Conservation (phyloP, 2,797 vertebrate species). For the Danio albolineatus region DNA sequence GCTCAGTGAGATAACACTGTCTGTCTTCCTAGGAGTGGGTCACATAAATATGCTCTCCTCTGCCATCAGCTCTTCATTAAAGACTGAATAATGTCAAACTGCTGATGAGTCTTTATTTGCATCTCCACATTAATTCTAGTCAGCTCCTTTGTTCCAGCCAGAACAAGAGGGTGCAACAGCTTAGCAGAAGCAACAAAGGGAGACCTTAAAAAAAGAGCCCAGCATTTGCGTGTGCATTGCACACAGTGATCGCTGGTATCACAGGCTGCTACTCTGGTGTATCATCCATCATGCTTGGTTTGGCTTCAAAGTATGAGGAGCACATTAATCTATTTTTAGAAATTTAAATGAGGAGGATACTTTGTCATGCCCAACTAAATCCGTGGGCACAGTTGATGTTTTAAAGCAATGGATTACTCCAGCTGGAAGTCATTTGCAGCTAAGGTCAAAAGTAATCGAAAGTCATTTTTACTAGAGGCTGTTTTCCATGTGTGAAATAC, state of each 20-base stretch:
- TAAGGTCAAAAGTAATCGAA: conserved; percentile 76
- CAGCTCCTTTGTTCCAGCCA: conserved; percentile 36
- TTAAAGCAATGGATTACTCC: conserved; percentile 56
- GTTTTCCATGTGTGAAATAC: conserved; percentile 71
- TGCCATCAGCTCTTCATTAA: conserved; percentile 56
- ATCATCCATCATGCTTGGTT: conserved; percentile 49
- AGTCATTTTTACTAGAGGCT: conserved; percentile 75
- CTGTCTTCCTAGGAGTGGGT: conserved; percentile 45
- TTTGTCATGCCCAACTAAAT: conserved; percentile 48
- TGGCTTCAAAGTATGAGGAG: conserved; percentile 42
- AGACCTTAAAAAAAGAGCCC: conserved; percentile 23
- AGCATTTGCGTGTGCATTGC: not conserved
- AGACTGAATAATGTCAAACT: conserved; percentile 51
- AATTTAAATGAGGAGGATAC: conserved; percentile 39
- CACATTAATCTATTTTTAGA: conserved; percentile 57
- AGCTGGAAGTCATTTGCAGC: conserved; percentile 56
- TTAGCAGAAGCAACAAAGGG: conserved; percentile 17
- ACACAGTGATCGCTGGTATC: not conserved
- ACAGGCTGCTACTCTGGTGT: not conserved
- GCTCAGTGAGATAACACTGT: conserved; percentile 37
- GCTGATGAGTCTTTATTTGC: conserved; percentile 57
- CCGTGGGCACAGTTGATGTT: conserved; percentile 46
- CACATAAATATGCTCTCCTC: conserved; percentile 28
- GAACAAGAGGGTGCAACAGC: conserved; percentile 44
- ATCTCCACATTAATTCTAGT: conserved; percentile 48